Percentiles rank a stretch among this genome's conserved stretches.
Conservation (phyloP, 2,888 invertebrate species). For the Celastrina argiolus region DNA sequence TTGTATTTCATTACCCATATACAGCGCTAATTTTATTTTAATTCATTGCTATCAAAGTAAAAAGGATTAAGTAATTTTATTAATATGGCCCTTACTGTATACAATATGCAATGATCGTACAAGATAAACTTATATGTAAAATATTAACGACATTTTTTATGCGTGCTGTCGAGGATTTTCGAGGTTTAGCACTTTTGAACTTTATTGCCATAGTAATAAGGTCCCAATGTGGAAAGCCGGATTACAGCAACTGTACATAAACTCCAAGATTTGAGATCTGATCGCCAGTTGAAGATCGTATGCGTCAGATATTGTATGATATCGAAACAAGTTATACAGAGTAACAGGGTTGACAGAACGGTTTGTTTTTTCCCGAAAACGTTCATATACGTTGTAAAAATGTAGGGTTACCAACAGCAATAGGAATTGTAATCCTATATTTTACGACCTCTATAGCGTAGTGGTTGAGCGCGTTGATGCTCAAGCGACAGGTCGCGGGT, state of each 20-base stretch:
- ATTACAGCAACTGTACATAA: not conserved
- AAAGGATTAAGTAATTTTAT: not conserved
- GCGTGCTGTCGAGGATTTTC: not conserved
- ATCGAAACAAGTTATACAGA: not conserved
- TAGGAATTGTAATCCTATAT: no score
- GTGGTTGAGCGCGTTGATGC: no score
- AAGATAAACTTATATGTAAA: conserved; percentile 1
- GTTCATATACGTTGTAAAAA: not conserved
- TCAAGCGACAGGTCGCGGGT: no score
- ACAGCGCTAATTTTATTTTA: no score
- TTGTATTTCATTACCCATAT: no score
- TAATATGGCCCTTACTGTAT: not conserved
- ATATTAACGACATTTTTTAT: conserved; percentile 5
- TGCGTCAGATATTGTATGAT: conserved; percentile 8
- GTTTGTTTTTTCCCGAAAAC: not conserved
- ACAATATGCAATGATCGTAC: not conserved
- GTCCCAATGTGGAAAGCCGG: not conserved
- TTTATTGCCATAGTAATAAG: not conserved
- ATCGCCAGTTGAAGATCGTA: conserved; percentile 1
- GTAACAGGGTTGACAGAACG: not conserved
- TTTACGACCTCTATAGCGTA: no score
- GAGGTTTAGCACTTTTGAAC: not conserved
- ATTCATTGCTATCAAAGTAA: no score
- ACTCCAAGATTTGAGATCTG: conserved; percentile 2
- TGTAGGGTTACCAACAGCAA: not conserved